Conservation (phyloP, 2,888 invertebrate species). For the Spodoptera exigua region DNA sequence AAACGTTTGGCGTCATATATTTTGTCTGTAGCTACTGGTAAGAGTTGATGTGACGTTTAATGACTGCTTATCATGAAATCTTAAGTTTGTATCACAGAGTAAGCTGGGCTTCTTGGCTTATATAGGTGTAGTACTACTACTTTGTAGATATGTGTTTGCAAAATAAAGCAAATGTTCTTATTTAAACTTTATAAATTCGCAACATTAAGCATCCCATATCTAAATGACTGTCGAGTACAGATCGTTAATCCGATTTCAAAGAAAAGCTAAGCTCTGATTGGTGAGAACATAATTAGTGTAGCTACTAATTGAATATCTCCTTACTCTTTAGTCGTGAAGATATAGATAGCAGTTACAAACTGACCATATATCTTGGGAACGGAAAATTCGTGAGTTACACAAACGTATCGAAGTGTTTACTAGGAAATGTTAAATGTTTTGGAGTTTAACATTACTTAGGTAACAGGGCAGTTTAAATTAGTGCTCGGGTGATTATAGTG, state of each 20-base stretch:
- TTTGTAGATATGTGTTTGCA: too few species aligned
- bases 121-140: too few species aligned
- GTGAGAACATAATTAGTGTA: slow-evolving; percentile 52
- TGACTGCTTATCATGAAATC: too few species aligned
- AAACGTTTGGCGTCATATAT: not conserved
- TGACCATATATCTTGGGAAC: slow-evolving; percentile 51
- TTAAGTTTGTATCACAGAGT: too few species aligned
- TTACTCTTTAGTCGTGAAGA: slow-evolving; percentile 43
- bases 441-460: slow-evolving; percentile 42
- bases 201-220: not conserved
- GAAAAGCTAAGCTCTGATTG: slow-evolving; percentile 51
- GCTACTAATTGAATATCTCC: slow-evolving; percentile 52
- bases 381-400: slow-evolving; percentile 57
- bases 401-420: slow-evolving; percentile 44
- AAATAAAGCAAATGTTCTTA: slow-evolving; percentile 3
- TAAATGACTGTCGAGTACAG: slow-evolving; percentile 21
- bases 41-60: too few species aligned
- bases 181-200: not conserved
- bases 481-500: slow-evolving; percentile 47
- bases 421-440: slow-evolving; percentile 40
- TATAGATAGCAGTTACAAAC: slow-evolving; percentile 43
- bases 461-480: slow-evolving; percentile 54
- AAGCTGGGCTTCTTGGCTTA: too few species aligned
- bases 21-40: not conserved
- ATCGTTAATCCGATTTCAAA: slow-evolving; percentile 25